Evolutionary conservation across 2,113 vertebrate genomes (phyloP), one percentile per base, ranked within the genome.

Genomic region (Neodontobutis hainanensis): DNA sequence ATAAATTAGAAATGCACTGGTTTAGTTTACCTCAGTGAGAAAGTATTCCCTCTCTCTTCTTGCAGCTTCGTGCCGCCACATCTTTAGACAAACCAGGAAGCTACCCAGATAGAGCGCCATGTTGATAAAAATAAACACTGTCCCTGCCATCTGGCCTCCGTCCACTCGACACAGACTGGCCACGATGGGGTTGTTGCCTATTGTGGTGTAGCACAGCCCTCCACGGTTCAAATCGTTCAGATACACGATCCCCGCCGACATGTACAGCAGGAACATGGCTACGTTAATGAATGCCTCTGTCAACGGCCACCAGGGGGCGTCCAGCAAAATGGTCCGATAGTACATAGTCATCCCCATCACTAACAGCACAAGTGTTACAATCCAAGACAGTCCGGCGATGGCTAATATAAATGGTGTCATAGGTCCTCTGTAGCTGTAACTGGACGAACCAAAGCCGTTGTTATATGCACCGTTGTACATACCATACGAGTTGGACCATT

Each of bases 281-380:
- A 92, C 8, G 12, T 94, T 94, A 61, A 93, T 86, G 44, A 84
- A 73, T 3, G 89, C 91, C 73, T 95, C 93, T 0, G 93, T 89
- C 38, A 93, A 82, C 0, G 93, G 94, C 93, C 94, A 94, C 94
- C 94, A 95, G 68, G 85, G 59, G 2, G 94, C 82, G 61, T 91
- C 77, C 0, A 94, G 90, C 36, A 94, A 92, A 61, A 94, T 91
- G 19, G 90, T 88, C 57, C 88, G 82, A 58, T 94, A 94, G 81
- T 93, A 92, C 89, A 91, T 88, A 0, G 94, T 93, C 56, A 93
- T 57, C 5, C 94, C 93, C 45, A 92, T 73, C 34, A 87, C 89
- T 50, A 91, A 55, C 6, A 94, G 75, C 4, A 85, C 49, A 11
- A 92, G 12, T 0, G 93, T 92, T 11, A 94, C 62, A 2, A 94